These are phyloP conservation scores for Sturmia bella DNA, from an alignment of 2,888 invertebrate genomes.

Conservation along the genomic window DNA sequence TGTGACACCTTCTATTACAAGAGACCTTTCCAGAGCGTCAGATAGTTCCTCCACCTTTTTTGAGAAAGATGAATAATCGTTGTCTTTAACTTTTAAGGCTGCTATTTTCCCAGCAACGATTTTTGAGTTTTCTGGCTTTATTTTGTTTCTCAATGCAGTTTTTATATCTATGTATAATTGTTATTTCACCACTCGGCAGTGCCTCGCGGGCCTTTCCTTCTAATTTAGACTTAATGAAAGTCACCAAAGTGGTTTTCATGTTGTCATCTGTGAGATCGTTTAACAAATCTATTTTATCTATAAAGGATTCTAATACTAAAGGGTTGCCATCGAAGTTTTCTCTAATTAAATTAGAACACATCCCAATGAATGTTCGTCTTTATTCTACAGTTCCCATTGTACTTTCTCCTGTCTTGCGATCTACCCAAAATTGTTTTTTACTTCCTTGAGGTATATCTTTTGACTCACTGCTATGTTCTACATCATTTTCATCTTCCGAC, in stretches of 20 bases:
- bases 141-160: constrained; percentile 13
- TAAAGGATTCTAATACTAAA: constrained; percentile 17
- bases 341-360: constrained; percentile 10
- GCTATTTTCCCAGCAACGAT: constrained; percentile 38
- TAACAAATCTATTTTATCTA: constrained; percentile 27
- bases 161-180: constrained; percentile 36
- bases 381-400: constrained; percentile 23
- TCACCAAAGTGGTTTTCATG: no score
- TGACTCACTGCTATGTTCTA: no score
- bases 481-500: no score
- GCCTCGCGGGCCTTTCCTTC: constrained; percentile 41
- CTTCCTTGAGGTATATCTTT: no score
- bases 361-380: constrained; percentile 16
- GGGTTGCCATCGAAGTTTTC: no score
- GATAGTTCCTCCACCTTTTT: constrained; percentile 18
- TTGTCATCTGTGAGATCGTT: no score
- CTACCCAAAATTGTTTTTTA: no score
- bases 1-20: constrained; percentile 15
- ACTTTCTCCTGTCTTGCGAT: no score
- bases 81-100: constrained; percentile 19
- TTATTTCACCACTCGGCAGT: constrained; percentile 5
- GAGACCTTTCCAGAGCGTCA: constrained; percentile 29
- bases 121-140: constrained; percentile 29
- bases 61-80: constrained; percentile 27
- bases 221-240: no score